A percentile compares a stretch with the other conserved stretches of the same genome.
Conservation (phyloP, 1,140 invertebrate genomes). For the Aethina tumida region DNA sequence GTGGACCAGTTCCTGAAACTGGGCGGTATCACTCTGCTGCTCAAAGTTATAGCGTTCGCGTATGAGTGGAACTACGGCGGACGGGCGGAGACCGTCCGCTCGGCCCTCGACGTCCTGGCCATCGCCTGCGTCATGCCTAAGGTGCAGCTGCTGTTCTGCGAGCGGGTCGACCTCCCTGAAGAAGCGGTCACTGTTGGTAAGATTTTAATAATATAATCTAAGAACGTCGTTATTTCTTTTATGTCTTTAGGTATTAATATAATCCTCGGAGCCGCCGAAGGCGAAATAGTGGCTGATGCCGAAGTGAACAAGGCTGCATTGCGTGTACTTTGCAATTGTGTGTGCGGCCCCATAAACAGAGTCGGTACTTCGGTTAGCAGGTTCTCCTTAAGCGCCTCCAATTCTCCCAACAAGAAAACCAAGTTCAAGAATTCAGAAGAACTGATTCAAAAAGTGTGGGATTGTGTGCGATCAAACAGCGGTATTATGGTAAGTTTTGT, state of each 20-base stretch:
- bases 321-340: slow-evolving; percentile 81
- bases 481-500: too few relatives aligned
- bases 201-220: slow-evolving; percentile 20
- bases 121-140: slow-evolving; percentile 85
- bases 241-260: slow-evolving; percentile 49
- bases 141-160: slow-evolving; percentile 71
- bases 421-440: slow-evolving; percentile 71
- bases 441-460: slow-evolving; percentile 84
- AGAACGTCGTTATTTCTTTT: slow-evolving; percentile 8
- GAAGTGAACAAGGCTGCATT: slow-evolving; percentile 88
- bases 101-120: slow-evolving; percentile 80
- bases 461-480: slow-evolving; percentile 84
- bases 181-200: slow-evolving; percentile 60
- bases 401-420: slow-evolving; percentile 62
- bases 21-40: slow-evolving; percentile 71
- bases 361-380: slow-evolving; percentile 53
- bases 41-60: slow-evolving; percentile 80
- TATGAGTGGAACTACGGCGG: slow-evolving; percentile 89
- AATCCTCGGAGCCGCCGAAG: slow-evolving; percentile 75
- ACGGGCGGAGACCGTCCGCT: slow-evolving; percentile 78
- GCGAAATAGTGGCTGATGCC: slow-evolving; percentile 77
- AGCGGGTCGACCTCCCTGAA: slow-evolving; percentile 66
- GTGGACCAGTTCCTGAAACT: slow-evolving; percentile 78
- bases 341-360: slow-evolving; percentile 80
- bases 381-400: slow-evolving; percentile 43